These are phyloP conservation scores for Zaprionus kolodkinae DNA, from an alignment of 1,140 invertebrate species.

Conservation along the genomic window DNA sequence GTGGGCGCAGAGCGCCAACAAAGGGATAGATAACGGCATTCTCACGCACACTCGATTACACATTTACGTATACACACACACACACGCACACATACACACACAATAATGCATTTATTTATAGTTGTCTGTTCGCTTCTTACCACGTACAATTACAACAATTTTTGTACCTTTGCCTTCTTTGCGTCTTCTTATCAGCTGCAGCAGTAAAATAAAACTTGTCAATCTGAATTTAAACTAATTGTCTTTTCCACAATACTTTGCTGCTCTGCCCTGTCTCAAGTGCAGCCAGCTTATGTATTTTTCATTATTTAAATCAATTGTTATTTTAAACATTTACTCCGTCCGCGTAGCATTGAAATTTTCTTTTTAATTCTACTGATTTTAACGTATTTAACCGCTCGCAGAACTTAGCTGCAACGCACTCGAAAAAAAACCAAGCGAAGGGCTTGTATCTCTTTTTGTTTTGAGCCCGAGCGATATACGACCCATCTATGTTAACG, in stretches of 20 bases:
- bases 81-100: conserved; percentile 8
- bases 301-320: background rate
- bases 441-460: conserved; percentile 26
- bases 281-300: background rate
- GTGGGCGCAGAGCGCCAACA: conserved; percentile 25
- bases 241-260: conserved; percentile 1
- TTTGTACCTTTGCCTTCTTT: background rate
- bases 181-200: conserved; percentile 29
- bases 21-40: conserved; percentile 51
- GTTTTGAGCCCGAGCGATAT: conserved; percentile 39
- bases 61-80: conserved; percentile 6
- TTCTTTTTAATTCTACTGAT: conserved; percentile 10
- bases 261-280: background rate
- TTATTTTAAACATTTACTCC: background rate
- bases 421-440: conserved; percentile 36
- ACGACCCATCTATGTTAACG: conserved; percentile 28
- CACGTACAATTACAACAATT: conserved; percentile 32
- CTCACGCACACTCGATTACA: conserved; percentile 20
- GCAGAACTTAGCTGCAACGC: conserved; percentile 43
- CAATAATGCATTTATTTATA: conserved; percentile 27
- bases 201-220: conserved; percentile 6
- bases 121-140: conserved; percentile 32
- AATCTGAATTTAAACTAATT: conserved; percentile 8
- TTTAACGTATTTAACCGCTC: conserved; percentile 32
- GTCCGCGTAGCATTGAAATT: background rate